Evolutionary conservation across 2,797 vertebrate genomes (phyloP), one percentile per base, ranked within the genome.

Genomic region (Spinibarbus caldwelli): DNA sequence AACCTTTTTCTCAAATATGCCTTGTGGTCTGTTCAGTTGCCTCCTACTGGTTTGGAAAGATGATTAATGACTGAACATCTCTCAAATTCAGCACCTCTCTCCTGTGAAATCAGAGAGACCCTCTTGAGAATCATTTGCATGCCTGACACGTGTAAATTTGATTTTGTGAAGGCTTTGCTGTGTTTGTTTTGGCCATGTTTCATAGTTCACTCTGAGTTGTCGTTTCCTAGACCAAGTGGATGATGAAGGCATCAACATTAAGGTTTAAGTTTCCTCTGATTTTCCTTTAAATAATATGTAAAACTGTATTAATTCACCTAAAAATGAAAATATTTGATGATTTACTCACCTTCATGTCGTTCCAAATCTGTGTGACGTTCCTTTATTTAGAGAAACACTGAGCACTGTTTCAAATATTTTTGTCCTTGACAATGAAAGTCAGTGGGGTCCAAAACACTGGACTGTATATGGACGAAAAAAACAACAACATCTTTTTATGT

Each of bases 11-110:
- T 41, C 59, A 52, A 77, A 90, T 87, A 84, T 88, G 85, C 87
- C 90, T 86, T 85, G 85, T 82, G 75, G 68, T 86, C 78, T 5
- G 57, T 87, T 88, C 91, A 90, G 89, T 93, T 89, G 90, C 88
- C 86, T 89, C 89, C 90, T 49, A 89, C 89, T 89, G 89, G 88
- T 75, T 84, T 86, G 62, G 91, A 90, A 94, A 95, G 95, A 93
- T 94, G 95, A 96, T 96, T 96, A 95, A 97, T 93, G 94, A 93
- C 83, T 87, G 89, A 91, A 93, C 94, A 96, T 93, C 94, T 89
- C 92, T 95, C 95, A 94, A 94, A 94, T 94, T 93, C 89, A 95
- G 93, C 93, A 94, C 95, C 95, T 96, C 95, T 95, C 95, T 94
- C 93, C 88, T 93, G 93, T 90, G 93, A 87, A 93, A 89, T 93